These are phyloP conservation scores for Drosophila parvula DNA, from an alignment of 1,140 invertebrate genomes.

Conservation along the genomic window DNA sequence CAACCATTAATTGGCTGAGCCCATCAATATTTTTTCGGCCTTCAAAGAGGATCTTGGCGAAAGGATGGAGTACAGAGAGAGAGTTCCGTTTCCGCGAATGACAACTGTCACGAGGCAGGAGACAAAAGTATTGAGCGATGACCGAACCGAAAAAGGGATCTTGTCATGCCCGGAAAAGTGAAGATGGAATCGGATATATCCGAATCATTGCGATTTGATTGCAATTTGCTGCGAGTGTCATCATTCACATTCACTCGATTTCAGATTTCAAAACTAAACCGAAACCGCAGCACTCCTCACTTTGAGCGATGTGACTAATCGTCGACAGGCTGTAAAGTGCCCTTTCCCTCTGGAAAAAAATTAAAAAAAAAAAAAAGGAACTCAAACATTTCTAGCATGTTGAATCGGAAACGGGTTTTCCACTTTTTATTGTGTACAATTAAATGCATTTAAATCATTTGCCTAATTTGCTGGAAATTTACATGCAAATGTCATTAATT, in stretches of 20 bases:
- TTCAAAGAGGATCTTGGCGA: constrained; percentile 27
- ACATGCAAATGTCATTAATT: constrained; percentile 76
- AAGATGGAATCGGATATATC: constrained; percentile 19
- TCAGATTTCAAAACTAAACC: constrained; percentile 27
- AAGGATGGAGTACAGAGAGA: constrained; percentile 14
- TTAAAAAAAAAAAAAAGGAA: neutral
- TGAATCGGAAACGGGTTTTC: constrained; percentile 69
- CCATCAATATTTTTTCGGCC: constrained; percentile 47
- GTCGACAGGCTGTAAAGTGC: constrained; percentile 64
- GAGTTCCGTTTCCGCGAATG: constrained; percentile 30
- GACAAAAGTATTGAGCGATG: constrained; percentile 69
- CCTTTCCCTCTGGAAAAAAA: neutral
- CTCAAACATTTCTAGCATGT: constrained; percentile 6
- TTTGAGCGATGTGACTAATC: constrained; percentile 79
- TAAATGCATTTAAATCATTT: constrained; percentile 76
- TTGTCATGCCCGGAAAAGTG: constrained; percentile 55
- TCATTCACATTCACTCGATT: constrained; percentile 64
- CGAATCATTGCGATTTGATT: constrained; percentile 51
- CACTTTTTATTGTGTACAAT: constrained; percentile 36
- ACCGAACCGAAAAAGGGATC: constrained; percentile 44
- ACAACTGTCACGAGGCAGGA: constrained; percentile 62
- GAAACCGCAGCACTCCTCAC: constrained; percentile 42
- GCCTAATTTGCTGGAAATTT: constrained; percentile 64
- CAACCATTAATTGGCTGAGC: constrained; percentile 68
- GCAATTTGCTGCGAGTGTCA: constrained; percentile 74